Evolutionary conservation across 1,140 invertebrate genomes (phyloP), one percentile per base, ranked within the genome.

Genomic region (Papilio aristodemus): DNA sequence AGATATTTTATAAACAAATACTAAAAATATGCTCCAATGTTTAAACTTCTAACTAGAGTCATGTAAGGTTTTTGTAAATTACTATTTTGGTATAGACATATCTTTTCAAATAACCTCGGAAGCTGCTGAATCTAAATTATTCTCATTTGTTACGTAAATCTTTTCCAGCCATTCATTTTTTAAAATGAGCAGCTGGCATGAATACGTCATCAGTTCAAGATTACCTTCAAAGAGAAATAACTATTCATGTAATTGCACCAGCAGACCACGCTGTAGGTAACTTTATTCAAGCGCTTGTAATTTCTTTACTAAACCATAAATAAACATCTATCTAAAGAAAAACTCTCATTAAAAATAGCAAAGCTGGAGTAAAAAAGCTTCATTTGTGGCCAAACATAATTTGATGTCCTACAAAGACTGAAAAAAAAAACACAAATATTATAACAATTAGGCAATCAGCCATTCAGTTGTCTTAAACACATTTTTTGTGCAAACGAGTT

Each of bases 201-300:
- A 46, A 46, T 46, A 46, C 43, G 43, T 46, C 43, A 46, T 46
- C 8, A 46, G 43, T 46, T 46, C 43, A 46, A 46, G 43, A 46
- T 19, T 46, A 19, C 17, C 9, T 46, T 46, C 9, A 3, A 46
- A 19, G n/a, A n/a, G n/a, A 46, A 17, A 2, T 32, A 32, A 32
- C 27, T 32, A 32, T 46, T 46, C 14, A 39, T 11, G 19, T 46
- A 46, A 46, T 46, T 19, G 17, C 43, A 46, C 6, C 8, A 9
- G 6, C 27, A 32, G 27, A 32, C 27, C n/a, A 14, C 4, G 6
- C 14, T 46, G 14, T 9, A 41, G 39, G 11, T 41, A 32, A 32
- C 27, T 41, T 41, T 41, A 46, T 46, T 46, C 43, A 46, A 46
- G 19, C 4, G 43, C 14, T 46, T 46, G 43, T 7, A 46, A 19